Evolutionary conservation across 2,797 vertebrate genomes (phyloP).

Genomic region (Alouatta caraya): DNA sequence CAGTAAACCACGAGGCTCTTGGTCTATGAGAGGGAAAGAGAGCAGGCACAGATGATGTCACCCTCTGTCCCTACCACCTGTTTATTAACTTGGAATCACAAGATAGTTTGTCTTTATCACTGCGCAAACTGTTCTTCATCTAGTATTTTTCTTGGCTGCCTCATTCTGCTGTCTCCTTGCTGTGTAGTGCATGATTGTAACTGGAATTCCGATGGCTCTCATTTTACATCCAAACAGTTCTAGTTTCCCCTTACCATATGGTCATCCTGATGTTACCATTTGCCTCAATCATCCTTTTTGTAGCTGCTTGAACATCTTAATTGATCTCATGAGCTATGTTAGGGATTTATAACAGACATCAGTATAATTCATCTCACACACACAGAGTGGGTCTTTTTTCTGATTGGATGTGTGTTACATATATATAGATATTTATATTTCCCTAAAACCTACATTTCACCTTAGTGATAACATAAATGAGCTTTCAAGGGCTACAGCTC

Average conservation of each 20-base stretch:
- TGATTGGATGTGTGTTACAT: constrained; percentile 55
- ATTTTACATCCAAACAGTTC: constrained; percentile 84
- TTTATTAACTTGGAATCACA: background rate
- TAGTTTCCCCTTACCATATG: constrained; percentile 86
- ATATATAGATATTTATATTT: constrained; percentile 50
- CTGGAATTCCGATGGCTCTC: constrained; percentile 71
- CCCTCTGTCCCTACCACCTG: background rate
- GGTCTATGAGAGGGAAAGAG: background rate
- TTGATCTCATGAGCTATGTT: constrained; percentile 88
- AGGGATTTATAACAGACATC: constrained; percentile 85
- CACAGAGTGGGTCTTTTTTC: constrained; percentile 52
- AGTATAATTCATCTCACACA: constrained; percentile 78
- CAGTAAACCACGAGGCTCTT: background rate
- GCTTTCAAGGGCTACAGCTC: constrained; percentile 31
- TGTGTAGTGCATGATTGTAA: constrained; percentile 43
- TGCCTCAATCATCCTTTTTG: constrained; percentile 88
- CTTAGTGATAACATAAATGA: constrained; percentile 53
- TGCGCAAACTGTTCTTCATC: constrained; percentile 63
- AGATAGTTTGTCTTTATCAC: constrained; percentile 57
- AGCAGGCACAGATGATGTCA: constrained; percentile 24
- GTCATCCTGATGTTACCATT: constrained; percentile 89
- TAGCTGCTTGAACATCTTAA: constrained; percentile 87
- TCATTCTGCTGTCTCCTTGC: constrained; percentile 18
- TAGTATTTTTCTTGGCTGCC: constrained; percentile 71
- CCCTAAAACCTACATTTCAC: constrained; percentile 54